Percentiles rank a stretch among this genome's conserved stretches.
Evolutionary conservation across 2,113 vertebrate species (phyloP).

Genomic region (Scalopus aquaticus): DNA sequence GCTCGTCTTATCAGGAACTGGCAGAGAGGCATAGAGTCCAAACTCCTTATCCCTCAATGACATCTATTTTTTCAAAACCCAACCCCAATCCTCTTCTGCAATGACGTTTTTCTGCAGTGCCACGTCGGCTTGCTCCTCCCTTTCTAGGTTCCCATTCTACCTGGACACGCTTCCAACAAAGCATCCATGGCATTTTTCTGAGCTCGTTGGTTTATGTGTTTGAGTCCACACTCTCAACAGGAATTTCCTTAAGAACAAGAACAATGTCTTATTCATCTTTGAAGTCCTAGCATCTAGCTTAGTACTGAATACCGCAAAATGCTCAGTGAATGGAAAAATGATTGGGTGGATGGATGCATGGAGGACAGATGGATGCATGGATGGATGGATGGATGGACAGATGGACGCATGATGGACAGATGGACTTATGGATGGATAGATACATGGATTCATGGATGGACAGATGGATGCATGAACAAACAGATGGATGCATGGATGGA

Average conservation of each 20-base stretch:
- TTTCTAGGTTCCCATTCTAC: background rate
- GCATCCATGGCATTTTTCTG: background rate
- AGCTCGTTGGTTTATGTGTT: background rate
- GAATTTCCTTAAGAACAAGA: background rate
- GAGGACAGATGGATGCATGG: background rate
- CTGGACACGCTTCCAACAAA: background rate
- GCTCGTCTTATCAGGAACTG: background rate
- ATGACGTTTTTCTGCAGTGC: background rate
- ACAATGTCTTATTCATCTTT: background rate
- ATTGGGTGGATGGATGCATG: background rate
- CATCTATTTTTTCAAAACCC: background rate
- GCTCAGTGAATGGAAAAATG: background rate
- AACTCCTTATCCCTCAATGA: background rate
- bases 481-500: too few relatives aligned
- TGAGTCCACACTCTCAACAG: background rate
- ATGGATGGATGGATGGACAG: background rate
- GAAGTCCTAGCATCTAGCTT: background rate
- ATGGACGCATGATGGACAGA: too few relatives aligned
- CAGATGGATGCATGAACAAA: too few relatives aligned
- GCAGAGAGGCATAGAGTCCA: background rate
- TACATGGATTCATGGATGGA: too few relatives aligned
- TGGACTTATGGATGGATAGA: too few relatives aligned
- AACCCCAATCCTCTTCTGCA: background rate
- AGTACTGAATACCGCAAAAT: background rate
- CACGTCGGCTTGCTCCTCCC: fast-evolving